Base-by-base conservation (phyloP, 2,113 vertebrate species). In the Pavo muticus region DNA sequence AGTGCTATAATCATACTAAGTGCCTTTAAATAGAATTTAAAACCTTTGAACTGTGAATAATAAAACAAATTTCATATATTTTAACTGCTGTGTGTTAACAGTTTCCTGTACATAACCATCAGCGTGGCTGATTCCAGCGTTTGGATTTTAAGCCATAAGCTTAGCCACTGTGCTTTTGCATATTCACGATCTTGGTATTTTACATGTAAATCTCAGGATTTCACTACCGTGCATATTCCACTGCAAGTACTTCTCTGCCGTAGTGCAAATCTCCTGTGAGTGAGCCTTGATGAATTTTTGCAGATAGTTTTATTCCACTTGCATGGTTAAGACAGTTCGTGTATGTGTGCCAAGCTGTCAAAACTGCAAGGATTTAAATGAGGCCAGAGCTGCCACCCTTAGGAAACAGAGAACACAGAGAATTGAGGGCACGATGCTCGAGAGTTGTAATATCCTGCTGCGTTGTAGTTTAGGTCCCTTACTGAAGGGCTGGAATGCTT, bases 261-360 rank as follows among this genome's bases (percentile, higher is more conserved):
- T n/a, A 76, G 65, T 44, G 54, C 37, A 91, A 88, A 88, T 91
- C 75, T 81, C 79, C 60, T 59, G 39, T 73, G 63, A 93, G 47
- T 54, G 68, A 84, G 37, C 65, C 68, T 44, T 93, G 84, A 93
- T 82, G 48, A 68, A 65, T 86, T 93, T 93, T 93, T 91, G 63
- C 65, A 72, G 60, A 68, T 29, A 17, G 65, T 74, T 91, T 91
- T 91, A 86, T 86, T 91, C 68, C 78, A 61, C 61, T 85, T 78
- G 76, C n/a, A 14, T 42, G 56, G 50, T 40, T 91, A 91, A 93
- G 81, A 39, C 35, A 70, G 89, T 75, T 86, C 64, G 15, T 69
- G 11, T 52, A 72, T 73, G 44, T 48, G 59, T 84, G 71, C 27
- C 88, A 63, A 82, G 44, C 32, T 91, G 30, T 59, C 61, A 91